phyloP scores from a whole-genome alignment of 2,888 invertebrate species.

The Muscina levida region DNA sequence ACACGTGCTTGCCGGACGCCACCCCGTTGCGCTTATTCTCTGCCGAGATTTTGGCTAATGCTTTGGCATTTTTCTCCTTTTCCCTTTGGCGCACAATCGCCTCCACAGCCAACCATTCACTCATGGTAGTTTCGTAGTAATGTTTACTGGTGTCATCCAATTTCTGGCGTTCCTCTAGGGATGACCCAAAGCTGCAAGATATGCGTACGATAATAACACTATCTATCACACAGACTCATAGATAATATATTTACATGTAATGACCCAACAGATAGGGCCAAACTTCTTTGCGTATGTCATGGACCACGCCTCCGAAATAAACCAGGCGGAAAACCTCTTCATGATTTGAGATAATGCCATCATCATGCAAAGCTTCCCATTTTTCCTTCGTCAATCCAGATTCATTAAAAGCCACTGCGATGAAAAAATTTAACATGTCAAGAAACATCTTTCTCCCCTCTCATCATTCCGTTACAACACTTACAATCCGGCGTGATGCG shows the following conservation, averaged over 20 bases:
- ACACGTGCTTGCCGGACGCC: slow-evolving; percentile 41
- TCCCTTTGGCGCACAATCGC: slow-evolving; percentile 92
- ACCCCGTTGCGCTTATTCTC: slow-evolving; percentile 74
- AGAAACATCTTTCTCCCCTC: not conserved
- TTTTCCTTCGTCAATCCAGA: slow-evolving; percentile 88
- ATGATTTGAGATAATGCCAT: slow-evolving; percentile 83
- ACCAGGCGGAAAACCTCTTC: slow-evolving; percentile 90
- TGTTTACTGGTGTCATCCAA: slow-evolving; percentile 86
- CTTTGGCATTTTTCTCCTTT: slow-evolving; percentile 90
- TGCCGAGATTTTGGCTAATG: slow-evolving; percentile 85
- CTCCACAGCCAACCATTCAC: slow-evolving; percentile 97
- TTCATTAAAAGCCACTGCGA: slow-evolving; percentile 82
- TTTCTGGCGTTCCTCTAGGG: slow-evolving; percentile 83
- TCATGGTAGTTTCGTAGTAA: slow-evolving; percentile 94
- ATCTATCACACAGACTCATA: too few relatives aligned
- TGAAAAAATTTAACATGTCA: slow-evolving; percentile 65
- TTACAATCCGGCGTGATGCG: slow-evolving; percentile 85
- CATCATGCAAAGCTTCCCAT: slow-evolving; percentile 87
- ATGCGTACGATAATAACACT: not conserved
- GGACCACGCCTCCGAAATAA: slow-evolving; percentile 93
- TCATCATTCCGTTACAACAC: slow-evolving; percentile 49
- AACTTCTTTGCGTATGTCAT: slow-evolving; percentile 87
- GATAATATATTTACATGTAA: slow-evolving; percentile 84
- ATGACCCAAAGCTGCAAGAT: slow-evolving; percentile 84
- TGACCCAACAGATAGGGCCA: slow-evolving; percentile 95